phyloP scores from a whole-genome alignment of 2,113 vertebrate species.

The Dendropsophus ebraccatus region DNA sequence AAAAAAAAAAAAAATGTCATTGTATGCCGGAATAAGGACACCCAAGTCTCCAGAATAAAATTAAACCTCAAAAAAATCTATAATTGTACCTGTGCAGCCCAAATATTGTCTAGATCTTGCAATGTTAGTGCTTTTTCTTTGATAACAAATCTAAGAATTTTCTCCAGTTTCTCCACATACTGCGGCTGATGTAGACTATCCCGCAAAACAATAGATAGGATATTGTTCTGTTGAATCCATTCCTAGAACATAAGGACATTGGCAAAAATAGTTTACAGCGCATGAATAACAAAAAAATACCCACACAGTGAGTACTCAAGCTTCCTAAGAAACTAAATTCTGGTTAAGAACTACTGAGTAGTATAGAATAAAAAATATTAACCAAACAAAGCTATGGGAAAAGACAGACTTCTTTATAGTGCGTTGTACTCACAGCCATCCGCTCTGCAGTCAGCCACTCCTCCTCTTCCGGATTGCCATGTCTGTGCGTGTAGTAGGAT shows the following conservation, averaged over 20 bases:
- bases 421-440: conserved; percentile 91
- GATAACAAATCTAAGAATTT: conserved; percentile 98
- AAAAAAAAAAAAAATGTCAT: too few species aligned
- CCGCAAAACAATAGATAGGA: conserved; percentile 94
- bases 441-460: conserved; percentile 98
- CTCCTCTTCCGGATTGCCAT: conserved; percentile 95
- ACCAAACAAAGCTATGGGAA: too few species aligned
- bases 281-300: too few species aligned
- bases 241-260: conserved; percentile 78
- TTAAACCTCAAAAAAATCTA: too few species aligned
- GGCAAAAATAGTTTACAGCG: too few species aligned
- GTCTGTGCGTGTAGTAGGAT: conserved; percentile 97
- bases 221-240: conserved; percentile 99
- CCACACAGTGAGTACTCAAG: too few species aligned
- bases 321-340: too few species aligned
- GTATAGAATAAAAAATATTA: too few species aligned
- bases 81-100: conserved; percentile 94
- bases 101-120: conserved; percentile 98
- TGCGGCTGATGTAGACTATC: conserved; percentile 99
- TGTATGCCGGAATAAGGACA: background rate
- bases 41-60: background rate
- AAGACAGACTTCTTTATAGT: too few species aligned
- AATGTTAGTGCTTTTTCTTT: conserved; percentile 98
- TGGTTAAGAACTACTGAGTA: too few species aligned
- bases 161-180: conserved; percentile 99